Base-by-base conservation (phyloP, 2,797 vertebrate genomes). In the Sebastes oblongus region DNA sequence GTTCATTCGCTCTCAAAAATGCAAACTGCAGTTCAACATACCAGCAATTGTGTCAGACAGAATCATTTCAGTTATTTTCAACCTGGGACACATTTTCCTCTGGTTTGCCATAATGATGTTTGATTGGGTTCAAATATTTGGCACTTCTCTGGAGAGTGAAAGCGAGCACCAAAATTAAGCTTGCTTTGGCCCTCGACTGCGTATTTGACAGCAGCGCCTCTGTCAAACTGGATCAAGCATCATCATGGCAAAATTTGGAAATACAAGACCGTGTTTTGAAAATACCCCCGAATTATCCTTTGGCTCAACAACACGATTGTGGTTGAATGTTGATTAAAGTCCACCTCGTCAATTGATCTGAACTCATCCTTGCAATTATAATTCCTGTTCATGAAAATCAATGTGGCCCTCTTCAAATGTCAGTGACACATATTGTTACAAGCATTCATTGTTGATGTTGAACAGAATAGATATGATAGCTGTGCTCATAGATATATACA, bases 111-210 rank as follows among this genome's bases (percentile, higher is more conserved):
- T 73, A 70, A 68, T 75, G 22, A 66, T 22, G 72, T 84, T 77
- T 84, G 77, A 86, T 72, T 83, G 75, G 72, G 77, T 73, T 86
- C 50, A 75, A 79, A 82, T 81, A 36, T 79, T 78, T 85, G 81
- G 70, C 71, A 52, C 59, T 29, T 60, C 27, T 65, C 64, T 72
- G n/a, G 8, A 16, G 66, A 77, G 22, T 13, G 27, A 73, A 75
- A 30, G 25, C 32, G 50, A 70, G 24, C 73, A 61, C 12, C 60
- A 66, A 29, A 69, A 70, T 77, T 5, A 56, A 55, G 50, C 76
- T 81, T 73, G 34, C 50, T 64, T 78, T 75, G 67, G 75, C 72
- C 24, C 24, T 73, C 34, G 54, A 66, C 32, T 77, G 60, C 27
- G 46, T 39, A n/a, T 34, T 66, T 67, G 70, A 81, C 24, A 14